Conservation (phyloP, 2,113 vertebrate genomes). For the Poecilia latipinna region DNA sequence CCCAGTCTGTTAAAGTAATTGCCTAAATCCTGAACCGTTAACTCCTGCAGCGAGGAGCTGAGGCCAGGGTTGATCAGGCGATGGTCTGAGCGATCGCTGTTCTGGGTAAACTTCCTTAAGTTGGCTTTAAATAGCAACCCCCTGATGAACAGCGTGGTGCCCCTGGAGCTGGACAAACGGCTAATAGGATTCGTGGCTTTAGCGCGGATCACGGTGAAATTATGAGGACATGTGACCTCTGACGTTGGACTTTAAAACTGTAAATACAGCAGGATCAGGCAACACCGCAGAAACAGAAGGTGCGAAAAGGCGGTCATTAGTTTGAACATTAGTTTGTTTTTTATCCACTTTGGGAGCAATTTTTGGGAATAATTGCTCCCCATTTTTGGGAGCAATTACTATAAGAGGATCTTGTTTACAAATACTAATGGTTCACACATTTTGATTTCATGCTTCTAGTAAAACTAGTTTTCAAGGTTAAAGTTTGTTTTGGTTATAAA, state of each 20-base stretch:
- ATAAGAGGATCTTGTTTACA: too few species aligned
- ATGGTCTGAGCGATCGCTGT: neutral
- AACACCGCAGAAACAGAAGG: neutral
- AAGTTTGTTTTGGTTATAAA: neutral
- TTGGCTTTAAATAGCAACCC: slow-evolving; percentile 66
- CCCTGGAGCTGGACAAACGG: slow-evolving; percentile 18
- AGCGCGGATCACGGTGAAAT: slow-evolving; percentile 50
- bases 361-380: too few species aligned
- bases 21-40: neutral
- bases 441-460: neutral
- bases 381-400: too few species aligned
- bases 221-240: slow-evolving; percentile 54
- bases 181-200: slow-evolving; percentile 74
- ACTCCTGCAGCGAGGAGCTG: neutral
- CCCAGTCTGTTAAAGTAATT: neutral
- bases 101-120: slow-evolving; percentile 55
- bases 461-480: neutral
- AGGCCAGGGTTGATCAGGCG: neutral
- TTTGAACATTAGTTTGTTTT: neutral
- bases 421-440: neutral
- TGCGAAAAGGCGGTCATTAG: slow-evolving; percentile 12
- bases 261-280: slow-evolving; percentile 7
- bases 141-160: slow-evolving; percentile 30
- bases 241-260: slow-evolving; percentile 17
- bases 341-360: too few species aligned